A percentile compares a stretch with the other conserved stretches of the same genome.
Evolutionary conservation across 2,888 invertebrate species (phyloP).

Genomic region (Anoncus sp.): DNA sequence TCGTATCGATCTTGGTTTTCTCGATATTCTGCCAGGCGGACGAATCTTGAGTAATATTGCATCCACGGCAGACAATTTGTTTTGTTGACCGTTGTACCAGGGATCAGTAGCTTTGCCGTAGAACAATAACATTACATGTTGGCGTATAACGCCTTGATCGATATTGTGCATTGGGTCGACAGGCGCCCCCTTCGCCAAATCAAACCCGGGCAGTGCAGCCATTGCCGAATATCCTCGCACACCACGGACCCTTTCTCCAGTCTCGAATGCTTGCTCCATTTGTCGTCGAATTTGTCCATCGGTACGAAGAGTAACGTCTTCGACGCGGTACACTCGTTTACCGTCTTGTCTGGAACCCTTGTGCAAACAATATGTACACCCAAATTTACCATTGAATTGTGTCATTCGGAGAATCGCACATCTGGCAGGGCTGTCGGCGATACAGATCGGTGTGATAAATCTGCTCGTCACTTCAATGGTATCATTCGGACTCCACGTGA

Average conservation of each 20-base stretch:
- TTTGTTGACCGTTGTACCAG: constrained; percentile 28
- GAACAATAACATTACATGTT: constrained; percentile 33
- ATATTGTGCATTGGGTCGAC: constrained; percentile 50
- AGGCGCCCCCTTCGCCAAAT: background rate
- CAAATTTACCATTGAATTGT: constrained; percentile 6
- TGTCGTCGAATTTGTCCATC: background rate
- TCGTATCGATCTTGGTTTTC: constrained; percentile 19
- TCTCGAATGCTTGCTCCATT: constrained; percentile 8
- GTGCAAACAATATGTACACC: constrained; percentile 23
- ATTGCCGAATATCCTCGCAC: background rate
- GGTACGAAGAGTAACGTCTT: constrained; percentile 5
- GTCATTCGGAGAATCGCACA: background rate
- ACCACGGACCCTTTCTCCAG: background rate
- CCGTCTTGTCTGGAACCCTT: background rate
- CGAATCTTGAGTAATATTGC: background rate
- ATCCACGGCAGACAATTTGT: constrained; percentile 3
- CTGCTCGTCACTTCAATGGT: background rate
- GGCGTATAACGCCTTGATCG: constrained; percentile 28
- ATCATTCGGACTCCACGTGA: constrained; percentile 11
- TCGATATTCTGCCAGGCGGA: constrained; percentile 26
- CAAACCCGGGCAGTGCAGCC: background rate
- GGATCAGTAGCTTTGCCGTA: constrained; percentile 1
- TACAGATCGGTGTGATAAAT: constrained; percentile 5
- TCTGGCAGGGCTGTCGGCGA: constrained; percentile 11
- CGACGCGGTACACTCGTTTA: constrained; percentile 2